Evolutionary conservation across 2,888 invertebrate genomes (phyloP), one percentile per base, ranked within the genome.

Genomic region (Exephanes ischioxanthus): DNA sequence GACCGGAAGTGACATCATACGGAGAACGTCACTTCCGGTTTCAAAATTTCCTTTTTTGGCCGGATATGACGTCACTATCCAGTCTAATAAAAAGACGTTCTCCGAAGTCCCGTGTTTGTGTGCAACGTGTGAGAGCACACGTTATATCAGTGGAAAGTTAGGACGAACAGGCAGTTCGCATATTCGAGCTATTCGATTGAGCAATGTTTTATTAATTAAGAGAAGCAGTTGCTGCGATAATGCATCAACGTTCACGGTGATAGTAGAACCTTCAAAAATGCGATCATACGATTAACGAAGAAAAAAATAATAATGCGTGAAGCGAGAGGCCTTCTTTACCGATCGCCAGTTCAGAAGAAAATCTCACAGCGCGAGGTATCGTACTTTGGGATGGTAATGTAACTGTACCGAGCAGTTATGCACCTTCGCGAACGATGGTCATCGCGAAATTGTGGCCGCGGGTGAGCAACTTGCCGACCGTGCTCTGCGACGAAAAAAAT

Each of bases 391-490:
- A 30, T 73, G 80, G 61, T 80, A 73, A 73, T 4, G 67, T 72
- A 67, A 77, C 71, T 16, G 53, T 75, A 14, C 45, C 53, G 45
- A 41, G 7, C 67, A 66, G 51, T 55, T 41, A 4, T 30, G 48
- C n/a, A 26, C 19, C 45, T 45, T 51, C 14, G n/a, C 75, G 55
- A 16, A 45, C 14, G 30, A 53, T 77, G 72, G 53, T 66, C 71
- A 66, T 19, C 26, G 30, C 14, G 51, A 67, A 58, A 70, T 55
- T 30, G 33, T 9, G 22, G 7, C 30, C 6, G 19, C n/a, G 22
- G 7, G 55, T 22, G 22, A 76, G 80, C 48, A 72, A 76, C 55
- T 84, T 84, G 77, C 80, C 84, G 84, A 77, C 84, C 16, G 37
- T n/a, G 51, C 9, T 70, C 19, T 55, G 45, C 16, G 5, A 4